Evolutionary conservation across 2,888 invertebrate genomes (phyloP).

Genomic region (Cepaea hortensis): DNA sequence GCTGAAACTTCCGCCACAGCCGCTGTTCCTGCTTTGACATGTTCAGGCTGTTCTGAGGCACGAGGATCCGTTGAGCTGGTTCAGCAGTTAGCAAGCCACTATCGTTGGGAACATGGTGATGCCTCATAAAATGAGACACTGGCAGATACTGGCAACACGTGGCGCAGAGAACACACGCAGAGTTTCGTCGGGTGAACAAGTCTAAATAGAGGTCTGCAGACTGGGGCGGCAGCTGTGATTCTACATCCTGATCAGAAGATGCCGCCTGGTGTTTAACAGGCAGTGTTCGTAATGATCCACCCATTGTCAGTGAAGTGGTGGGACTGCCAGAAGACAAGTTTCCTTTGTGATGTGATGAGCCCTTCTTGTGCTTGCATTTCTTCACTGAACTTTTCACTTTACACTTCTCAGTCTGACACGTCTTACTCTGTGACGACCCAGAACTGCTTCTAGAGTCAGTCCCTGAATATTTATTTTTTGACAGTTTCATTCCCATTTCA

Average conservation of each 20-base stretch:
- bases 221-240: conserved; percentile 57
- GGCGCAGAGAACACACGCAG: conserved; percentile 69
- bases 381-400: conserved; percentile 54
- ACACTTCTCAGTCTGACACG: conserved; percentile 51
- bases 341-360: conserved; percentile 24
- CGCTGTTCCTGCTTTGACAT: conserved; percentile 59
- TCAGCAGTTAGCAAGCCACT: conserved; percentile 60
- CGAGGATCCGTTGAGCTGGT: conserved; percentile 62
- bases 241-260: conserved; percentile 52
- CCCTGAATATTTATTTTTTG: background rate
- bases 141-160: conserved; percentile 70
- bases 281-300: conserved; percentile 44
- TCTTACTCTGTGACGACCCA: conserved; percentile 21
- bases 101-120: conserved; percentile 66
- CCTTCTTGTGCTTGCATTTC: conserved; percentile 33
- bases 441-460: conserved; percentile 12
- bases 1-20: conserved; percentile 64
- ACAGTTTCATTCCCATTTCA: background rate
- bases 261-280: conserved; percentile 64
- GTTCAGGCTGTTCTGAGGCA: conserved; percentile 58
- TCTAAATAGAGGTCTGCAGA: conserved; percentile 64
- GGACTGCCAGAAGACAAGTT: conserved; percentile 28
- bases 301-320: background rate
- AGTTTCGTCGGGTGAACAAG: conserved; percentile 62
- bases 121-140: conserved; percentile 68